Base-by-base conservation (phyloP, 2,888 invertebrate species). In the Linnaemya vulpina region DNA sequence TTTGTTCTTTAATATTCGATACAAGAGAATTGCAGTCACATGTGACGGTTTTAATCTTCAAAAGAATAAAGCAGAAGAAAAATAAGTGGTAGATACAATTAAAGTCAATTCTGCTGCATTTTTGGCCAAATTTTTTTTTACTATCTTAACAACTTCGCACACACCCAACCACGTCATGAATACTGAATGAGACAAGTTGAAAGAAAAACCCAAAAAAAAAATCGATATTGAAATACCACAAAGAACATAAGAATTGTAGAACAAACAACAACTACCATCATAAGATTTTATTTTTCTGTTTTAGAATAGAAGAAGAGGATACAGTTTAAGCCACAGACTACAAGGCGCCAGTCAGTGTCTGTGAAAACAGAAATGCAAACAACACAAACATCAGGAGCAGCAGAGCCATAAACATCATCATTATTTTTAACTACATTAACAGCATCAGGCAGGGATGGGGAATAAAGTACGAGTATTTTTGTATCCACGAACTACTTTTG, bases 171-270 rank as follows among this genome's bases (percentile, higher is more conserved):
- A 7, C n/a, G 4, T 15, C 40, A 7, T 3, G 5, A 20, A 15
- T 30, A 53, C 5, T 9, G 4, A 30, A 55, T 43, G 53, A n/a
- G 25, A 17, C 60, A 35, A 38, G 8, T 17, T 60, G 20, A 51
- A 51, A 3, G 13, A 10, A n/a, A 15, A 4, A 30, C 2, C 30
- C 63, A 53, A 77, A 68, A 77, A 75, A 53, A 77, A 68, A 77
- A 77, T 77, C 77, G 51, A 77, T 77, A 77, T 51, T 77, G 40
- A 62, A 68, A 20, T 40, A 70, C 15, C 43, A 77, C 25, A 68
- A 58, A n/a, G 10, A 65, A 55, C 10, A 1, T 1, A 65, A 43
- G 51, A 63, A 13, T 15, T 8, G 35, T 5, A 46, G n/a, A n/a
- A 67, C 43, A 58, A 76, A 58, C 53, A 63, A 53, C 55, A 75